These are phyloP conservation scores for Gastrophryne carolinensis DNA, from an alignment of 2,797 vertebrate species.

Conservation along the genomic window DNA sequence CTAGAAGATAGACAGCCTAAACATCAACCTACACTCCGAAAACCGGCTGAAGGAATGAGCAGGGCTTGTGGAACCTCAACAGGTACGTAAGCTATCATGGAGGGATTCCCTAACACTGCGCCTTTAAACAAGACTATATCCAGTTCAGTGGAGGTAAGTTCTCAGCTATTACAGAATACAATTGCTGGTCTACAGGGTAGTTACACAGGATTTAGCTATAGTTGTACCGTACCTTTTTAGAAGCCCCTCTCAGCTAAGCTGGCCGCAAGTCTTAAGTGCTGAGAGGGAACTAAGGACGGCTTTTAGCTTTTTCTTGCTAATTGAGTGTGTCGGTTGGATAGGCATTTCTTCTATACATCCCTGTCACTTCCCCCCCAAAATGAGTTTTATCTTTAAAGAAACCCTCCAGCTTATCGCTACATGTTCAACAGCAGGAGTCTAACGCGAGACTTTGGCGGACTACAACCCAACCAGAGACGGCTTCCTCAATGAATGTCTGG, in stretches of 20 bases:
- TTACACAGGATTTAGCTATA: too few species aligned
- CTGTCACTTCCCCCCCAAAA: constrained; percentile 47
- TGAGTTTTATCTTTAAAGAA: constrained; percentile 70
- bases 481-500: not conserved
- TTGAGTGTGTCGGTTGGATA: constrained; percentile 7
- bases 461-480: not conserved
- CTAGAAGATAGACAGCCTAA: too few species aligned
- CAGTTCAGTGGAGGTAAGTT: constrained; percentile 49
- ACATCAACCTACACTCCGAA: not conserved
- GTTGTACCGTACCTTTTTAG: too few species aligned
- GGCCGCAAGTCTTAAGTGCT: constrained; percentile 56
- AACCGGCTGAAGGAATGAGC: not conserved
- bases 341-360: constrained; percentile 69
- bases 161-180: not conserved
- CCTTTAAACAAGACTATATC: not conserved
- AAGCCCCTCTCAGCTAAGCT: constrained; percentile 57
- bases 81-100: not conserved
- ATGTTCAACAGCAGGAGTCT: not conserved
- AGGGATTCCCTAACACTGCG: not conserved
- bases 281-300: constrained; percentile 20
- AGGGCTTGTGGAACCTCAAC: not conserved
- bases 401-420: constrained; percentile 50
- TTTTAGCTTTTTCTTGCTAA: constrained; percentile 60
- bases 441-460: not conserved
- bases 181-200: constrained; percentile 11